Base-by-base conservation (phyloP, 2,797 vertebrate genomes). In the Selene dorsalis region DNA sequence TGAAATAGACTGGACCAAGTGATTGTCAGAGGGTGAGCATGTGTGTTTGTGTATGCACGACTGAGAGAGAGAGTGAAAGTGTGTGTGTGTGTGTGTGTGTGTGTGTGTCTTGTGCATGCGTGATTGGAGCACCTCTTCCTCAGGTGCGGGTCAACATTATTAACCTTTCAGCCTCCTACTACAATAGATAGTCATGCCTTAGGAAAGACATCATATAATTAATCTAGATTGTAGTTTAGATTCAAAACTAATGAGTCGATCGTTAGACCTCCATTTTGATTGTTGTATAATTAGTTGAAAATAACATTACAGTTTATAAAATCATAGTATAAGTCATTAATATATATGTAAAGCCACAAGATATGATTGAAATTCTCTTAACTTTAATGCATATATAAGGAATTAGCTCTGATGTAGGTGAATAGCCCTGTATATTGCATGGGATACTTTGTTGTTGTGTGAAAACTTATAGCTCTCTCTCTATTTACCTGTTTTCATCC, bases 261-360 rank as follows among this genome's bases (percentile, higher is more conserved):
- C 81, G 69, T 82, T 86, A 89, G 86, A 84, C 68, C 63, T 87
- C 67, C 73, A 75, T 69, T 88, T 90, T 75, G 84, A 75, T 90
- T 83, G 80, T 87, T 90, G 84, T 75, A 73, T 85, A 88, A 84
- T 84, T 90, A 90, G 88, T 87, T 82, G 61, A 87, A 88, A 89
- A 90, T 93, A 91, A 87, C 85, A 76, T 84, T 79, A 75, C 84
- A 85, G 70, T 88, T 87, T 86, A 89, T 87, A 86, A 86, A 90
- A 90, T 92, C 78, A 91, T 93, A 92, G 88, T 89, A 89, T 88
- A 92, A 91, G 90, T 91, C 87, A 90, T 92, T 94, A 94, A 94
- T 94, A 94, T 93, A 93, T 94, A 91, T 88, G 61, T 91, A 86
- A 91, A 90, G 78, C 83, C 75, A 75, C 84, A 84, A 90, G 77